Evolutionary conservation across 2,888 invertebrate genomes (phyloP), one percentile per base, ranked within the genome.

Genomic region (Lithophane leautieri): DNA sequence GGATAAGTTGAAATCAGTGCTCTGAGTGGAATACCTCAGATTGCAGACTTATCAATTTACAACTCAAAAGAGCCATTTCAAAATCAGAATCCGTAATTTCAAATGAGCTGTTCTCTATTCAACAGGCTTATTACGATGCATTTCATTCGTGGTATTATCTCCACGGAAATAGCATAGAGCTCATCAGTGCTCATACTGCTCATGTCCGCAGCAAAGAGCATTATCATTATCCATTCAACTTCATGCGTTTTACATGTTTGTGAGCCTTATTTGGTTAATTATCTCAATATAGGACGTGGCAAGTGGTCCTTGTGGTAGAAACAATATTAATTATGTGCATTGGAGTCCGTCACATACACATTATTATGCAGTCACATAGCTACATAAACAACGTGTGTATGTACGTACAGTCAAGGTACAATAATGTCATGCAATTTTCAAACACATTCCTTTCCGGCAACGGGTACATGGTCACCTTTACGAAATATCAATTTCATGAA

Each of bases 141-240:
- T 78, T 82, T 65, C 40, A 65, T 76, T 65, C 0, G 22, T 19
- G 42, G 19, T 22, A 56, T 47, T 65, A 40, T 60, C 12, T 60
- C 11, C 14, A 28, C 28, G n/a, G 40, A 50, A 42, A 58, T 78
- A 1, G 19, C 28, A 66, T 22, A 47, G 3, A 65, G 16, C 54
- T 82, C 63, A 78, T 61, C 40, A 77, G 8, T 82, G 40, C 7
- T 12, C 14, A 47, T 54, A 77, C 7, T 61, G 28, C 7, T 8
- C 9, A 56, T 60, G 22, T 60, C 44, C 76, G n/a, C 52, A 77
- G 82, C n/a, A 28, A 47, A 82, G 60, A 34, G 54, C 19, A 40
- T 54, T 76, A 44, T 54, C 40, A 82, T 76, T 47, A 47, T 47
- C n/a, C 34, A 34, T 82, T 54, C 19, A 61, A 61, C 81, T 77